Conservation (phyloP, 2,113 vertebrate species). For the Serilophus lunatus region DNA sequence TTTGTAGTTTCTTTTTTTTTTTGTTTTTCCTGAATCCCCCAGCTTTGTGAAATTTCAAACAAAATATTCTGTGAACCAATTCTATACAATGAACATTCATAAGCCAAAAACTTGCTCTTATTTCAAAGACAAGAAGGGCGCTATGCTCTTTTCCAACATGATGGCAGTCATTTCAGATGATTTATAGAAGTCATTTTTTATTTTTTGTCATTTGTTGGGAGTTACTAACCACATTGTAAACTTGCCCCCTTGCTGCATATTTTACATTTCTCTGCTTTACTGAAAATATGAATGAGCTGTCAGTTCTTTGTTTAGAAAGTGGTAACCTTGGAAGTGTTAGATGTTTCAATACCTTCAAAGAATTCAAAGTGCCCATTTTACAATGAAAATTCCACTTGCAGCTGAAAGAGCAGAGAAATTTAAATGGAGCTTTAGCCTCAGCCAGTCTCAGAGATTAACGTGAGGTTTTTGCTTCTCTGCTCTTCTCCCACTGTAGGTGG, state of each 20-base stretch:
- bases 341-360: conserved; percentile 80
- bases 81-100: conserved; percentile 42
- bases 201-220: conserved; percentile 85
- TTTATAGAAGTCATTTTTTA: conserved; percentile 79
- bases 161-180: conserved; percentile 84
- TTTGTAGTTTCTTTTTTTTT: conserved; percentile 38
- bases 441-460: conserved; percentile 77
- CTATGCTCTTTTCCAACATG: conserved; percentile 83
- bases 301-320: conserved; percentile 76
- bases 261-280: conserved; percentile 89
- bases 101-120: conserved; percentile 45
- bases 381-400: conserved; percentile 92
- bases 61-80: conserved; percentile 58
- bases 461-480: conserved; percentile 84
- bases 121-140: conserved; percentile 59
- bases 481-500: conserved; percentile 93
- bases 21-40: neutral
- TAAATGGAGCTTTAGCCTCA: conserved; percentile 80
- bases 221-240: conserved; percentile 90
- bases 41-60: conserved; percentile 60
- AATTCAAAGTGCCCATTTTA: conserved; percentile 76
- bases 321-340: conserved; percentile 79
- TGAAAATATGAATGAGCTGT: conserved; percentile 80
- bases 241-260: conserved; percentile 83
- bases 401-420: conserved; percentile 90